Evolutionary conservation across 2,113 vertebrate genomes (phyloP).

Genomic region (Climacteris rufus): DNA sequence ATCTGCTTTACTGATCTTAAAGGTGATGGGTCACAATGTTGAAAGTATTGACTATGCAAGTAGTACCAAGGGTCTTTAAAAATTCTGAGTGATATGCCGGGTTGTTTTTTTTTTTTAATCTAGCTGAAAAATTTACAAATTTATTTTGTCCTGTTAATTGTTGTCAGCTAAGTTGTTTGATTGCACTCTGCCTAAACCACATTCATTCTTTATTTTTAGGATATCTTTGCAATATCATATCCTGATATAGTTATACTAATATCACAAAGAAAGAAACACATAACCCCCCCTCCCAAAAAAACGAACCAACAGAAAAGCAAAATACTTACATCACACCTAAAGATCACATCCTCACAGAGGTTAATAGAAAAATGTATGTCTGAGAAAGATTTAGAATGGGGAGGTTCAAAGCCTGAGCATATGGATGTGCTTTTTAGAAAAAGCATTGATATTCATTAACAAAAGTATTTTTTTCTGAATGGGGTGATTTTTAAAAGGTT

Average conservation of each 20-base stretch:
- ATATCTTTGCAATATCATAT: neutral
- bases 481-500: neutral
- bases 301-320: neutral
- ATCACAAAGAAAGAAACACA: neutral
- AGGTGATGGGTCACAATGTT: neutral
- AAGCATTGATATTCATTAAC: neutral
- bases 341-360: neutral
- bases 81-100: neutral
- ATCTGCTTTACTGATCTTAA: neutral
- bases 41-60: neutral
- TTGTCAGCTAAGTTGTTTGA: neutral
- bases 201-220: neutral
- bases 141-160: neutral
- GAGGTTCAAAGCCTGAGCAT: neutral
- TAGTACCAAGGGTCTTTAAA: neutral
- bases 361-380: neutral
- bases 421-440: neutral
- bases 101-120: neutral
- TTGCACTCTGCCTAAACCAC: neutral
- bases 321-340: accelerated
- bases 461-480: neutral
- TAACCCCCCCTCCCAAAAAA: accelerated
- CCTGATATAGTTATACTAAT: neutral
- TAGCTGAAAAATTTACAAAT: neutral
- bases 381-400: neutral